Base-by-base conservation (phyloP, 2,888 invertebrate genomes). In the Patella caerulea region DNA sequence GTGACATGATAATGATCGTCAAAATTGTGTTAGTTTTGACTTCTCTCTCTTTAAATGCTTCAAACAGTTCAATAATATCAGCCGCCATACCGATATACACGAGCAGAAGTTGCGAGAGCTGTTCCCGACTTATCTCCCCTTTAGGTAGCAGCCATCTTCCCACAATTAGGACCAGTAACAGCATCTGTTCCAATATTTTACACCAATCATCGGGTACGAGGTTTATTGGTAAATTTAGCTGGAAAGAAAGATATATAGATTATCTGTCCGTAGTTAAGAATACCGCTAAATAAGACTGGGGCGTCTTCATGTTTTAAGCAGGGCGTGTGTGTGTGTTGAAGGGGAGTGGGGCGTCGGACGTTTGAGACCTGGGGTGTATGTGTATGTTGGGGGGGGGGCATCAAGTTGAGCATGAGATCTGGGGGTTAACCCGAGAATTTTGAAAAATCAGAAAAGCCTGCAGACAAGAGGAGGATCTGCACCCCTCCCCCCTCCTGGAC, bases 61-160 rank as follows among this genome's bases (percentile, higher is more conserved):
- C 97, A 92, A 98, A 97, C 92, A 98, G 96, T 91, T 98, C 98
- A 75, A 89, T 87, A 74, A 89, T 89, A 80, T 89, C 89, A 1
- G 89, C 88, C 0, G 89, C 88, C 86, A 88, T 88, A 17, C 89
- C 89, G 55, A 89, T 88, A 80, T 89, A 88, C 34, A 89, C 88
- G 29, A 89, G 83, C 24, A 89, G 78, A 5, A 89, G 83, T 77
- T 89, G 89, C 1, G 89, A 89, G 11, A 89, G 81, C 73, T 89
- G 88, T 78, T 89, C 88, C 5, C 89, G 78, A 34, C 83, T 83
- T 74, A 84, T 86, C 74, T 86, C 85, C 24, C 86, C 87, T 70
- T 86, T 85, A 14, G 88, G 88, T 24, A 88, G 83, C 71, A 88
- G 78, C 88, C 88, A 88, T 71, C 88, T 74, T 15, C 87, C 87